Evolutionary conservation across 2,797 vertebrate genomes (phyloP).

Genomic region (Cheirogaleus major): DNA sequence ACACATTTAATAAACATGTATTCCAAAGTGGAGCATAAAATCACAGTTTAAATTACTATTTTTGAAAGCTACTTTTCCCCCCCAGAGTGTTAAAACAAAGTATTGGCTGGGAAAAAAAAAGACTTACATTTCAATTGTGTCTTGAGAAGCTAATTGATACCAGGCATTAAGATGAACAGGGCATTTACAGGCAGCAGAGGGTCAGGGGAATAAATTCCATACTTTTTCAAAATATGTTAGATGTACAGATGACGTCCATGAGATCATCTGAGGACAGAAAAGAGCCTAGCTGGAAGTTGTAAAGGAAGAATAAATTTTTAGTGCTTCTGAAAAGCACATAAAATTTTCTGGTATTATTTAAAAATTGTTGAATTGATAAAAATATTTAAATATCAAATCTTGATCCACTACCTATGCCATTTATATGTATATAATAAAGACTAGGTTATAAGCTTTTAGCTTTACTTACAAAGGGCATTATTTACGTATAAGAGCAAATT

Average conservation of each 20-base stretch:
- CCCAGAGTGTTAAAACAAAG: constrained; percentile 70
- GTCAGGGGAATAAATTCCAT: not conserved
- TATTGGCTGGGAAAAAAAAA: not conserved
- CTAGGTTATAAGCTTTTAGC: not conserved
- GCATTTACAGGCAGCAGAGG: not conserved
- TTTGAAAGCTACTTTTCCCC: constrained; percentile 67
- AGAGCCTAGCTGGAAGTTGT: not conserved
- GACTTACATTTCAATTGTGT: constrained; percentile 60
- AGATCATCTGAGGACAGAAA: not conserved
- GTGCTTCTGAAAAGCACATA: not conserved
- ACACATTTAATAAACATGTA: constrained; percentile 83
- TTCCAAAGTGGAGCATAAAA: constrained; percentile 83
- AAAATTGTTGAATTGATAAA: constrained; percentile 16
- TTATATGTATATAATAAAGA: constrained; percentile 21
- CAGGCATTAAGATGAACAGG: not conserved
- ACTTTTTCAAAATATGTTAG: constrained; percentile 23
- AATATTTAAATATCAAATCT: not conserved
- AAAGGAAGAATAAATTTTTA: constrained; percentile 18
- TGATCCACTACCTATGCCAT: not conserved
- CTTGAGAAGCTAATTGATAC: constrained; percentile 47
- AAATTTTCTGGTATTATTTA: constrained; percentile 10
- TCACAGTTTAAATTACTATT: constrained; percentile 84
- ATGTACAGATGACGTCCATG: not conserved
- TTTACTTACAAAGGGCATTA: constrained; percentile 49
- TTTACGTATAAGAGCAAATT: constrained; percentile 42